Percentiles rank a stretch among this genome's conserved stretches.
Evolutionary conservation across 2,113 vertebrate genomes (phyloP).

Genomic region (Mystacornis crossleyi): DNA sequence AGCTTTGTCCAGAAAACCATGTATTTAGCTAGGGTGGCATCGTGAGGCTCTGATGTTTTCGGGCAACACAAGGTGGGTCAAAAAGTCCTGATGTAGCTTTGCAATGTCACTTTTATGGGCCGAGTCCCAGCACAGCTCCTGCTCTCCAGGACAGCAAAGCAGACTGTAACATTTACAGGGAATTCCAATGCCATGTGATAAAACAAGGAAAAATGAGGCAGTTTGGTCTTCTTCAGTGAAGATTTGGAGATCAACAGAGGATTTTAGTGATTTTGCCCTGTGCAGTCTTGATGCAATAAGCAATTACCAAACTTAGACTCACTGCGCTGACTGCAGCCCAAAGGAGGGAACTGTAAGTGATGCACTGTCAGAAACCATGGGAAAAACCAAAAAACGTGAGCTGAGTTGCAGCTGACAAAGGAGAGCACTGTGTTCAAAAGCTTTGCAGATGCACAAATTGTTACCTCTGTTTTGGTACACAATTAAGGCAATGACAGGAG

Average conservation of each 20-base stretch:
- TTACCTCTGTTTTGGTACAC: not conserved
- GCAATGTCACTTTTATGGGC: not conserved
- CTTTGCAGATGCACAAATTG: not conserved
- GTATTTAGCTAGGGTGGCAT: not conserved
- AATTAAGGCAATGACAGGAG: not conserved
- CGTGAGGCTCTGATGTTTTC: not conserved
- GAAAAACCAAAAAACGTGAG: not conserved
- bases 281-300: not conserved
- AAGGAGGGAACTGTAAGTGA: not conserved
- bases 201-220: not conserved
- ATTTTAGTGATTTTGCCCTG: not conserved
- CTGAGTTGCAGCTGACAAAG: not conserved
- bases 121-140: not conserved
- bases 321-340: not conserved
- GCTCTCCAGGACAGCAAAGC: not conserved
- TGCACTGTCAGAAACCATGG: not conserved
- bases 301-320: not conserved
- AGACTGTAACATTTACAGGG: not conserved
- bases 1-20: not conserved
- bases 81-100: not conserved
- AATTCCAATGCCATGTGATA: not conserved
- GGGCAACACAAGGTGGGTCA: not conserved
- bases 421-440: not conserved
- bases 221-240: not conserved
- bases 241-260: not conserved